Conservation (phyloP, 2,888 invertebrate species). For the Callyntrura sp. region DNA sequence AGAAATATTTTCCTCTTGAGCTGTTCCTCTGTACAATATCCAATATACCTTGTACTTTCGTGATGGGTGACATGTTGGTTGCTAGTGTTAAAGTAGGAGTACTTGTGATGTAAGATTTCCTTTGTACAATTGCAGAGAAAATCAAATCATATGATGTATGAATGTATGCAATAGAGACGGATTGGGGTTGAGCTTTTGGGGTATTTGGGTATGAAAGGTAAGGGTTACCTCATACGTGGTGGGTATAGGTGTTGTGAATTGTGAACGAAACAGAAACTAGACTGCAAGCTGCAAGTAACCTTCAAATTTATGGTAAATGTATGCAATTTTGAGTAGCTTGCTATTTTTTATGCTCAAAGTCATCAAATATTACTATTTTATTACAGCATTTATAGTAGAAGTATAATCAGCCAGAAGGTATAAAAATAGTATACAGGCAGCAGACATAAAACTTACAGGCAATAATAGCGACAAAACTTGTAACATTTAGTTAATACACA, state of each 20-base stretch:
- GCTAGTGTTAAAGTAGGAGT: not conserved
- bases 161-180: not conserved
- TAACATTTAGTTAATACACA: not conserved
- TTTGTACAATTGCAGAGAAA: not conserved
- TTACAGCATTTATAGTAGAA: conserved; percentile 8
- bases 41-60: not conserved
- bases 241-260: not conserved
- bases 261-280: conserved; percentile 18
- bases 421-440: not conserved
- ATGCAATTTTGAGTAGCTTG: conserved; percentile 61
- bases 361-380: conserved; percentile 9
- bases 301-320: conserved; percentile 73
- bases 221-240: not conserved
- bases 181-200: too few relatives aligned
- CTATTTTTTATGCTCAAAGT: conserved; percentile 27
- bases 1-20: not conserved
- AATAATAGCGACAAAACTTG: not conserved
- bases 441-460: conserved; percentile 44
- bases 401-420: not conserved
- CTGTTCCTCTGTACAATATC: not conserved
- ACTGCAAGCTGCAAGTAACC: conserved; percentile 46
- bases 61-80: conserved; percentile 9
- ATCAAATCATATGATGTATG: not conserved
- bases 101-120: not conserved
- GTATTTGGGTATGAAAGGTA: conserved; percentile 26